phyloP scores from a whole-genome alignment of 2,797 vertebrate species.

The Sciurus carolinensis region DNA sequence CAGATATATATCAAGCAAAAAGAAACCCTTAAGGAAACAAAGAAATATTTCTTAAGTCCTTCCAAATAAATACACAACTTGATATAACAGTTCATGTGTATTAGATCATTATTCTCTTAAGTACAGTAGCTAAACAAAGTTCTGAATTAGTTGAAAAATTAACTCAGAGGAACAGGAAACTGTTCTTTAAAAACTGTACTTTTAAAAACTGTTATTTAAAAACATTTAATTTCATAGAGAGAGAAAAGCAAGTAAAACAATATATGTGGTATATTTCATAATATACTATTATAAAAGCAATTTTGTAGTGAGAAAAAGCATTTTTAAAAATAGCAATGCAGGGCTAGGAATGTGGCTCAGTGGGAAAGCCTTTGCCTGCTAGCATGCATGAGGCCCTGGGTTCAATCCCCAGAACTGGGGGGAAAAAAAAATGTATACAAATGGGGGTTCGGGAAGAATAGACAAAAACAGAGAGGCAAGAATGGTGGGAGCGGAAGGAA shows the following conservation, averaged over 20 bases:
- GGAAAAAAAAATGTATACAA: too few relatives aligned
- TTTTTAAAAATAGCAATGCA: neutral
- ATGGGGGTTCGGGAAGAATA: too few relatives aligned
- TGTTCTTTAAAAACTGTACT: neutral
- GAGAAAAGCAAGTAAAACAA: slow-evolving; percentile 39
- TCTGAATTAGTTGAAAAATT: slow-evolving; percentile 47
- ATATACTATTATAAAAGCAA: neutral
- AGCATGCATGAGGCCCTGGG: neutral
- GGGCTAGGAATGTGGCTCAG: neutral
- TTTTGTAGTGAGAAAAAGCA: neutral
- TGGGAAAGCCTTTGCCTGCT: neutral
- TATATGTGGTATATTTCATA: neutral
- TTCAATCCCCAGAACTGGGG: neutral
- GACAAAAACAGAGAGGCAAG: neutral
- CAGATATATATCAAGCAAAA: slow-evolving; percentile 37
- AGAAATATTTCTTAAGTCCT: slow-evolving; percentile 28
- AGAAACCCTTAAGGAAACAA: slow-evolving; percentile 1
- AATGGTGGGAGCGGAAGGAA: neutral
- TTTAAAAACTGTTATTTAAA: slow-evolving; percentile 25
- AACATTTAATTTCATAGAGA: slow-evolving; percentile 35
- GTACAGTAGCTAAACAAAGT: slow-evolving; percentile 33
- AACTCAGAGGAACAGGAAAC: slow-evolving; percentile 47
- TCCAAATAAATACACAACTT: slow-evolving; percentile 8
- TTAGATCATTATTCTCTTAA: slow-evolving; percentile 46
- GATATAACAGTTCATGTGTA: neutral